Conservation (phyloP, 2,797 vertebrate species). For the Cirrhinus molitorella region DNA sequence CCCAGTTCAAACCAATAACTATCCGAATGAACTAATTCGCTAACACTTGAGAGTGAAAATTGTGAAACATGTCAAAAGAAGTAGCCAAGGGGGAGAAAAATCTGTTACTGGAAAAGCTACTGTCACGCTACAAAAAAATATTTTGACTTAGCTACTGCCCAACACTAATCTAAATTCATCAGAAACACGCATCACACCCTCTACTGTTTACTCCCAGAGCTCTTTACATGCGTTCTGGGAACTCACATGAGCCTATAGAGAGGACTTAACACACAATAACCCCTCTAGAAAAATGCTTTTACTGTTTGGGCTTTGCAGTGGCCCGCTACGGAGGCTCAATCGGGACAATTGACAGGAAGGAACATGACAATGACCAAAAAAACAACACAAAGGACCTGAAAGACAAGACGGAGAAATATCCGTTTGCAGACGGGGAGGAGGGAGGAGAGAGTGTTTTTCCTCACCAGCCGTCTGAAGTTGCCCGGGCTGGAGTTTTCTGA, state of each 20-base stretch:
- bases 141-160: no score
- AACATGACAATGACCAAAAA: conserved; percentile 35
- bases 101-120: not conserved
- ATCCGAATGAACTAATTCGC: no score
- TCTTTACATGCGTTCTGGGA: conserved; percentile 38
- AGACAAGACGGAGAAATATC: conserved; percentile 22
- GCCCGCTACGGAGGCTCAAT: conserved; percentile 39
- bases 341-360: conserved; percentile 52
- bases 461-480: conserved; percentile 81
- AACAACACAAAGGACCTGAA: conserved; percentile 40
- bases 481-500: conserved; percentile 77
- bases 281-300: conserved; percentile 21
- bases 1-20: no score
- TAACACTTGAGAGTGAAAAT: no score
- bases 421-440: not conserved
- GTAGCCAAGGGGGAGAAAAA: not conserved
- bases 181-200: conserved; percentile 28
- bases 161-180: not conserved
- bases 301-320: conserved; percentile 40
- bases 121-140: no score
- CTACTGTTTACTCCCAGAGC: conserved; percentile 20
- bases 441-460: conserved; percentile 37
- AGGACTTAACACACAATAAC: conserved; percentile 45
- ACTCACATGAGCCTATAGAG: conserved; percentile 34
- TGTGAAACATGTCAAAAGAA: not conserved